Evolutionary conservation across 2,113 vertebrate genomes (phyloP).

Genomic region (Cercocebus atys): DNA sequence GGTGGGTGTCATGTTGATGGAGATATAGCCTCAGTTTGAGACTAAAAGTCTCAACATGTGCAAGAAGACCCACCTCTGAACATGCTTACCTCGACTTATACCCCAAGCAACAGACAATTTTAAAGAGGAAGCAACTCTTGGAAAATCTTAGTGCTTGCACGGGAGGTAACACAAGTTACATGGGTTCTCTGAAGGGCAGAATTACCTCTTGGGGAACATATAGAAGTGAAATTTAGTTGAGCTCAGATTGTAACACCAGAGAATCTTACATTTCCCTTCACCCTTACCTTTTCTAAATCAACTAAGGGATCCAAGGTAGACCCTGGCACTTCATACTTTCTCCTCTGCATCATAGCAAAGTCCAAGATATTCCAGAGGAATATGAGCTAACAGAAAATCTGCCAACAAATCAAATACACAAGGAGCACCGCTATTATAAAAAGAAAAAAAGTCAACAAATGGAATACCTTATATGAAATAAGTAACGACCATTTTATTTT

Average conservation of each 20-base stretch:
- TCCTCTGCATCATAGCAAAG: not conserved
- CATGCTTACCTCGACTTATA: not conserved
- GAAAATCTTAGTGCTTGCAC: not conserved
- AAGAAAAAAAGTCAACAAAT: not conserved
- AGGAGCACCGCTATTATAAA: not conserved
- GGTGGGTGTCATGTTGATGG: fast-evolving
- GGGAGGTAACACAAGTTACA: not conserved
- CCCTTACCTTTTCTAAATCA: not conserved
- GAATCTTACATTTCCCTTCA: not conserved
- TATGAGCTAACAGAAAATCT: not conserved
- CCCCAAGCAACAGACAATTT: not conserved
- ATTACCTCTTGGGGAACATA: not conserved
- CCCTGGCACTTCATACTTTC: not conserved
- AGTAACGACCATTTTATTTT: not conserved
- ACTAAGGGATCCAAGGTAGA: not conserved
- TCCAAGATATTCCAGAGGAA: not conserved
- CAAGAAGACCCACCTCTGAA: not conserved
- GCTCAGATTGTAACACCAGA: not conserved
- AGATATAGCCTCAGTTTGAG: not conserved
- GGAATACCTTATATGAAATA: not conserved
- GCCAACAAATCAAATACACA: not conserved
- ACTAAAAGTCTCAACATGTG: not conserved
- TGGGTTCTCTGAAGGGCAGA: not conserved
- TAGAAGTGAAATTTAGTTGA: not conserved
- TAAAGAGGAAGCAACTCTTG: not conserved